Base-by-base conservation (phyloP, 2,888 invertebrate genomes). In the Kryphioiulus occultus region DNA sequence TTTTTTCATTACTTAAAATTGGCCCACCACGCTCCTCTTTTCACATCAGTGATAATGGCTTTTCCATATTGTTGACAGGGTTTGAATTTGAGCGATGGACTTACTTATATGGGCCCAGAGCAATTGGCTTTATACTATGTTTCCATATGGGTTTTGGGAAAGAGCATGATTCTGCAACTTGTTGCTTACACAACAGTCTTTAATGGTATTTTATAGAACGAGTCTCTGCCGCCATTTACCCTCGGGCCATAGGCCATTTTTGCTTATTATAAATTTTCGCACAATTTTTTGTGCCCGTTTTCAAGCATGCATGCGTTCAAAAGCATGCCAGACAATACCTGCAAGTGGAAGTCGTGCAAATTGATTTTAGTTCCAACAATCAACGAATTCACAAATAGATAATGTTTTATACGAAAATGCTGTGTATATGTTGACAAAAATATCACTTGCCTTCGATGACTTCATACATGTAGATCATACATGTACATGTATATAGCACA, bases 1-100 rank as follows among this genome's bases (percentile, higher is more conserved):
- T 53, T 53, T 53, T 53, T 53, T 53, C 53, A 53, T 53, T 53
- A 53, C 53, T 53, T 53, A 53, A 53, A 53, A 53, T 53, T 53
- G 53, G 53, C 53, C 19, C 53, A 53, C 53, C 53, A 53, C 53
- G 53, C 53, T 53, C 12, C 53, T 53, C 53, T 53, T 53, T 53
- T 53, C 53, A 53, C 53, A 53, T 53, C 12, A 53, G 53, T 53
- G 53, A 53, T 53, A 53, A 53, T 53, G 53, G 53, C 53, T 53
- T 53, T 53, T 53, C 53, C 53, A 53, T 53, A 53, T 53, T 53
- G 53, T 53, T 53, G 53, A 53, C 53, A 53, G 53, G 53, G 53
- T 53, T 53, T 53, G 53, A 53, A 53, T 53, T 53, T 53, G 53
- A 53, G 53, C 53, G 53, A 53, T 53, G 12, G 53, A 19, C 53